Percentiles rank a stretch among this genome's conserved stretches.
Evolutionary conservation across 2,797 vertebrate genomes (phyloP).

Genomic region (Gymnothorax javanicus): DNA sequence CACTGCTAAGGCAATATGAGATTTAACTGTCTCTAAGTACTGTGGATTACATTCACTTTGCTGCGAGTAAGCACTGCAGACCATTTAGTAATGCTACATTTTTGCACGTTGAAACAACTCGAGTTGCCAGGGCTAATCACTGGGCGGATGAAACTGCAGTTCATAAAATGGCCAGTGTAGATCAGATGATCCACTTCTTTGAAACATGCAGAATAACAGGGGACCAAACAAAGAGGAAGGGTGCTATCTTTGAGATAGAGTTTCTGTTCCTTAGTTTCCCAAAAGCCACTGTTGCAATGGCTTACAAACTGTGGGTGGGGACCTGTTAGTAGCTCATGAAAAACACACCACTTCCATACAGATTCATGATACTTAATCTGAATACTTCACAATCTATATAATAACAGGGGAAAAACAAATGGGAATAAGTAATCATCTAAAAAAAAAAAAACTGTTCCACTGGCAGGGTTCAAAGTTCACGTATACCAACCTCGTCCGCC

Average conservation of each 20-base stretch:
- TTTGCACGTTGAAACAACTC: too few relatives aligned
- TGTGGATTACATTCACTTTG: neutral
- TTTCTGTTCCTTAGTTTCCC: neutral
- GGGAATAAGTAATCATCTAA: neutral
- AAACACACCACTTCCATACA: slow-evolving; percentile 3
- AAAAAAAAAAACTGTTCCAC: neutral
- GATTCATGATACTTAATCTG: neutral
- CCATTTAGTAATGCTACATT: neutral
- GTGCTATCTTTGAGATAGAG: neutral
- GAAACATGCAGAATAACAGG: neutral
- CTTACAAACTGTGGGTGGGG: neutral
- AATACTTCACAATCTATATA: neutral
- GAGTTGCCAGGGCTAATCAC: neutral
- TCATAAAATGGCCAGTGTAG: neutral
- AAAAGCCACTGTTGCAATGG: neutral
- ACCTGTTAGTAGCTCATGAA: neutral
- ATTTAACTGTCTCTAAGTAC: neutral
- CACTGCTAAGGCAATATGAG: neutral
- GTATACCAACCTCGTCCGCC: slow-evolving; percentile 83
- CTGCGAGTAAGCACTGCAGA: neutral
- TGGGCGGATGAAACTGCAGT: neutral
- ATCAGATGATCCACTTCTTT: neutral
- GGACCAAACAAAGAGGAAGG: neutral
- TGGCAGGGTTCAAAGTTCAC: neutral
- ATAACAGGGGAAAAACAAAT: neutral